phyloP scores from a whole-genome alignment of 2,888 invertebrate species.

The Tetragonisca angustula region DNA sequence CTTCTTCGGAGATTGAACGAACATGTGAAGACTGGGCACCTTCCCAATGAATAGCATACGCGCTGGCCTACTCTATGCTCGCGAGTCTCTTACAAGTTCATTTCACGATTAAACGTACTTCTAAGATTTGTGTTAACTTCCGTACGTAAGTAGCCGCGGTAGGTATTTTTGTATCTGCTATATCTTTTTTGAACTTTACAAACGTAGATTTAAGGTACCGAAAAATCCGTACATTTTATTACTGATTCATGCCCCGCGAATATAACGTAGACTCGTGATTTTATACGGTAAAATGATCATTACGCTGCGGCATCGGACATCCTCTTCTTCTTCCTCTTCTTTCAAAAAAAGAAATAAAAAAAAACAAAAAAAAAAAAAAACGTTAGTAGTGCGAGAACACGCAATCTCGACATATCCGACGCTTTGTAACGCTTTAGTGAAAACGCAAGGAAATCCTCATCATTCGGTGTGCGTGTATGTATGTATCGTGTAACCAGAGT shows the following conservation, averaged over 20 bases:
- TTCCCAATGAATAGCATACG: conserved; percentile 82
- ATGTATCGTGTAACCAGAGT: neutral
- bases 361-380: too few relatives aligned
- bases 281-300: conserved; percentile 63
- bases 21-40: conserved; percentile 83
- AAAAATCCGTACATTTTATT: conserved; percentile 67
- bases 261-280: conserved; percentile 54
- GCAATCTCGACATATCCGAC: neutral
- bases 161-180: conserved; percentile 86
- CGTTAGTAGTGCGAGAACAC: neutral
- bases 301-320: conserved; percentile 9
- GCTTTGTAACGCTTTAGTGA: neutral
- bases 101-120: conserved; percentile 82
- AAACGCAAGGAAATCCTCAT: too few relatives aligned
- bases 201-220: conserved; percentile 78
- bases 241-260: conserved; percentile 56
- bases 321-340: neutral
- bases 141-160: conserved; percentile 87
- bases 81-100: conserved; percentile 83
- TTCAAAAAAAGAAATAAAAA: too few relatives aligned
- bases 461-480: neutral
- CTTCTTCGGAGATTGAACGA: conserved; percentile 82
- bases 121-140: conserved; percentile 84
- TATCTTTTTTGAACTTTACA: conserved; percentile 78
- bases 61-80: conserved; percentile 82